A percentile compares a stretch with the other conserved stretches of the same genome.
Conservation (phyloP, 1,140 invertebrate genomes). For the Trichonephila inaurata region DNA sequence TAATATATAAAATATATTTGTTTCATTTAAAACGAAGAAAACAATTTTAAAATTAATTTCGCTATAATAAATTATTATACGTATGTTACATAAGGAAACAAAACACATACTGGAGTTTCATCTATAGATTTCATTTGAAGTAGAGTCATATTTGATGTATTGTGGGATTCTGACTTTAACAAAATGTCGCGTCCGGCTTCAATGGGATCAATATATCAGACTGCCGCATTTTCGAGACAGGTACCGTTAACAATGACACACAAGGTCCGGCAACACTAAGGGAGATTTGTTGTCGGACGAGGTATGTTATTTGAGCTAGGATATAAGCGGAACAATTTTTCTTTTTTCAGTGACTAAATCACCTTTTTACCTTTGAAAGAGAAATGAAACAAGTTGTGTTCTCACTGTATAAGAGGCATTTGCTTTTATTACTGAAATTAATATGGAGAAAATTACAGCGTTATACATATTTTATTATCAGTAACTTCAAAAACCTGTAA, state of each 20-base stretch:
- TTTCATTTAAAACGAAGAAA: too few species aligned
- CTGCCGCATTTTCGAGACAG: slow-evolving; percentile 51
- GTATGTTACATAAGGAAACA: too few species aligned
- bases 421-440: too few species aligned
- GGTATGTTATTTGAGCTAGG: slow-evolving; percentile 13
- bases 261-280: slow-evolving; percentile 18
- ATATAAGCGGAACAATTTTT: slow-evolving; percentile 53
- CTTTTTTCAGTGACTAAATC: slow-evolving; percentile 24
- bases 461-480: too few species aligned
- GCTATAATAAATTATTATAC: too few species aligned
- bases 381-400: background rate
- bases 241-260: slow-evolving; percentile 61
- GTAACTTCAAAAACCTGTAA: too few species aligned
- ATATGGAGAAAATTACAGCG: too few species aligned
- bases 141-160: background rate
- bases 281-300: slow-evolving; percentile 48
- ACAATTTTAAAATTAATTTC: too few species aligned
- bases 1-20: too few species aligned
- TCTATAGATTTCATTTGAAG: too few species aligned
- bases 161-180: slow-evolving; percentile 15
- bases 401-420: background rate
- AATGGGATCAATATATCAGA: slow-evolving; percentile 65
- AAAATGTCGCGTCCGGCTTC: background rate
- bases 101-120: too few species aligned
- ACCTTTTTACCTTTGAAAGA: background rate